Percentiles rank a stretch among this genome's conserved stretches.
phyloP scores from a whole-genome alignment of 1,140 invertebrate species.

The Thaumatotibia leucotreta region DNA sequence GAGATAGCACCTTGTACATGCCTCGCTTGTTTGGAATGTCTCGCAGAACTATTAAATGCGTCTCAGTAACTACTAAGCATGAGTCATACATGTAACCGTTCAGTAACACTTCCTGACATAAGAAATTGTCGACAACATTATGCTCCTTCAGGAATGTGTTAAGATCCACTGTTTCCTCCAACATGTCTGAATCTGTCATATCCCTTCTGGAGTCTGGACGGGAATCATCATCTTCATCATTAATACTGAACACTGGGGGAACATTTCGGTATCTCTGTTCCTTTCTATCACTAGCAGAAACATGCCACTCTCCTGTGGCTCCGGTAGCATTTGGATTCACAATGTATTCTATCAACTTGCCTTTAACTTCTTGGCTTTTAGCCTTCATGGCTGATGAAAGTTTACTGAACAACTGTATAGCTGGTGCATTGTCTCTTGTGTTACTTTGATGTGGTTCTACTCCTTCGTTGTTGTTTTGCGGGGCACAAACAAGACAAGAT shows the following conservation, averaged over 20 bases:
- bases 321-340: conserved; percentile 86
- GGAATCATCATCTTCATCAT: conserved; percentile 90
- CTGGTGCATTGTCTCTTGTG: conserved; percentile 61
- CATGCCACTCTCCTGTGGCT: conserved; percentile 83
- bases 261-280: conserved; percentile 94
- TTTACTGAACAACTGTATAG: conserved; percentile 85
- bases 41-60: conserved; percentile 91
- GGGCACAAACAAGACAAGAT: conserved; percentile 88
- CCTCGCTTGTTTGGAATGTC: conserved; percentile 86
- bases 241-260: conserved; percentile 96
- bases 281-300: conserved; percentile 86
- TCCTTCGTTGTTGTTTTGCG: conserved; percentile 74
- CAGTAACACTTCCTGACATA: conserved; percentile 93
- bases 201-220: conserved; percentile 51
- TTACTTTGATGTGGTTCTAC: conserved; percentile 41
- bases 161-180: conserved; percentile 65
- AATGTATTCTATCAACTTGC: conserved; percentile 95
- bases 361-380: conserved; percentile 95
- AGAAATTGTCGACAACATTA: conserved; percentile 90
- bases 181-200: conserved; percentile 43
- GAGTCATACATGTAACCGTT: conserved; percentile 92
- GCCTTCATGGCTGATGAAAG: conserved; percentile 88
- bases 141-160: conserved; percentile 87
- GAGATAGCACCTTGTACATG: conserved; percentile 89
- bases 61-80: conserved; percentile 91